Base-by-base conservation (phyloP, 1,140 invertebrate species). In the Drosophila subpulchrella region DNA sequence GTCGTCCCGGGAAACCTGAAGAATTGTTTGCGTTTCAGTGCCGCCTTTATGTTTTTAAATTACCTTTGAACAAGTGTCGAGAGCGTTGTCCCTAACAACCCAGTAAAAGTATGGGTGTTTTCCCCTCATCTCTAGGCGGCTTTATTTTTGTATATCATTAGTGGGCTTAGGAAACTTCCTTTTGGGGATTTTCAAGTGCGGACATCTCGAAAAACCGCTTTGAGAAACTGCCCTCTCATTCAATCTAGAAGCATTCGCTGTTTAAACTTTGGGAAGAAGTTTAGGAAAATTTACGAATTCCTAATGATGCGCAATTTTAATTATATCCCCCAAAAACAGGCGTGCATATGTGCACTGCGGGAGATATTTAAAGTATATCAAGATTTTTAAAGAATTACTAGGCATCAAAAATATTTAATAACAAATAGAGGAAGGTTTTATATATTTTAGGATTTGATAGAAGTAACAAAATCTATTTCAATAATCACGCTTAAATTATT, bases 231-330 rank as follows among this genome's bases (percentile, higher is more conserved):
- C 60, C 34, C 46, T n/a, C 38, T 75, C 72, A 75, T 75, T 75
- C 53, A 65, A 39, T 71, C 50, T 32, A n/a, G 5, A 2, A 46
- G 39, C 65, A 53, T 44, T 53, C 38, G 10, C 20, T 36, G 47
- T 53, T 50, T 55, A 54, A 74, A 75, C 58, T 75, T 66, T 44
- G 38, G 30, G 11, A 32, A 53, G 17, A 66, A 75, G 54, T 71
- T 54, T 10, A 36, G 42, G 17, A 58, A 85, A 81, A 82, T 67
- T 51, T 70, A 58, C 56, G 41, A 77, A 88, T 73, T 89, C 62
- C 48, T 89, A 88, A 88, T 83, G 75, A 83, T 79, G 75, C 58
- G 46, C 47, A 66, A 60, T 77, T 83, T 89, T 88, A 83, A 88
- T 88, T 88, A 77, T 63, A 72, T 67, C 51, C 42, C 50, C 46